phyloP scores from a whole-genome alignment of 2,888 invertebrate genomes.

The Machimus atricapillus region DNA sequence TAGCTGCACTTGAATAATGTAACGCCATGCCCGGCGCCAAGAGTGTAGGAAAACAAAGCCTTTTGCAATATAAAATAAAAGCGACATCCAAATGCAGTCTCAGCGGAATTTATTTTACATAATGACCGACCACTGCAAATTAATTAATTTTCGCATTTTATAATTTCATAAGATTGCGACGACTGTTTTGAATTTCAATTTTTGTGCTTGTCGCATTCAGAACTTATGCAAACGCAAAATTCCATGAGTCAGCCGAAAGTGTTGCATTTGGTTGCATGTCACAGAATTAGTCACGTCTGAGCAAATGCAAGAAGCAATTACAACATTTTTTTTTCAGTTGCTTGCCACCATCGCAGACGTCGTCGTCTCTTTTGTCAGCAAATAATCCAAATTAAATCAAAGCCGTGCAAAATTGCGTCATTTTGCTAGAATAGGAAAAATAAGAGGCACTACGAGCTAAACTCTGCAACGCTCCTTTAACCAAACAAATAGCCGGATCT shows the following conservation, averaged over 20 bases:
- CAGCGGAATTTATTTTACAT: background rate
- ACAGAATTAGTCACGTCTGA: background rate
- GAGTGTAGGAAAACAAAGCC: background rate
- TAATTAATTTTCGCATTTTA: background rate
- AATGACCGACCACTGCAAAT: background rate
- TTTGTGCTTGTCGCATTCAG: background rate
- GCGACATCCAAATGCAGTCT: background rate
- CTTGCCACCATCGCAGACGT: background rate
- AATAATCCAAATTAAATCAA: background rate
- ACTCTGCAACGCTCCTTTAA: background rate
- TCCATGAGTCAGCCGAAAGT: background rate
- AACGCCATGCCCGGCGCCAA: background rate
- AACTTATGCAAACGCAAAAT: background rate
- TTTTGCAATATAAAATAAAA: background rate
- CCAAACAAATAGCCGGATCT: background rate
- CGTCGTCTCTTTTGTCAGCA: background rate
- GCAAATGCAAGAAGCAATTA: background rate
- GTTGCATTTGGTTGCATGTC: background rate
- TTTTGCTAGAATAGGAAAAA: background rate
- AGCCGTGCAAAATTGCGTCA: background rate
- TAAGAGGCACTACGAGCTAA: background rate
- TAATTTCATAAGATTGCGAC: background rate
- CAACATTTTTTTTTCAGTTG: background rate
- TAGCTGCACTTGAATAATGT: background rate
- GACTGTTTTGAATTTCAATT: background rate